Base-by-base conservation (phyloP, 1,140 invertebrate genomes). In the Andricus grossulariae region DNA sequence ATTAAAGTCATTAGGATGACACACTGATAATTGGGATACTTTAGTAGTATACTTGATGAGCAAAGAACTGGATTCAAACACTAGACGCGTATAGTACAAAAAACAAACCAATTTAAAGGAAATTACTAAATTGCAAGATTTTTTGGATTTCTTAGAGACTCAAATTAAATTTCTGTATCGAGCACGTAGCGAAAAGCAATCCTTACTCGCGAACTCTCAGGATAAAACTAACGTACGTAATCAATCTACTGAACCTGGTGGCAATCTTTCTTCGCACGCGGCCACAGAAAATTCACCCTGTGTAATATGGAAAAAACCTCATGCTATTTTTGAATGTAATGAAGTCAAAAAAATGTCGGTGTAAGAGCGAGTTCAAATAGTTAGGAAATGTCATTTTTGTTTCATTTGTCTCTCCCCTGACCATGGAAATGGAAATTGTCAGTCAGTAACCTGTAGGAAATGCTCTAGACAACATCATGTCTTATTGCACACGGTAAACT, bases 341-440 rank as follows among this genome's bases (percentile, higher is more conserved):
- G n/a, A 18, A 21, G 73, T 79, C 5, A 21, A 39, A 13, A 16
- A 6, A 5, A 3, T 57, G 2, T 2, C 55, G 16, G 51, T 75
- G 11, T 13, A 8, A 6, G 16, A 75, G 45, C 73, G 55, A 1
- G 16, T n/a, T n/a, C n/a, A n/a, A n/a, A n/a, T n/a, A n/a, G n/a
- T n/a, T n/a, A n/a, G n/a, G n/a, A n/a, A n/a, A 75, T 66, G 45
- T n/a, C 60, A 75, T 32, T 16, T 75, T 2, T 75, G 73, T 51
- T 75, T 66, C 70, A 75, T 70, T 50, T 75, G 55, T 50, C 49
- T 75, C 2, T 50, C 15, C 7, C 2, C 15, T 7, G 74, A 60
- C 11, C 80, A 81, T 18, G 52, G 52, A 18, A 54, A 39, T 39
- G 7, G 15, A 54, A 54, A 5, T 15, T 54, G 52, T 10, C 11